These are phyloP conservation scores for Rhinichthys klamathensis DNA, from an alignment of 2,113 vertebrate species.

Conservation along the genomic window DNA sequence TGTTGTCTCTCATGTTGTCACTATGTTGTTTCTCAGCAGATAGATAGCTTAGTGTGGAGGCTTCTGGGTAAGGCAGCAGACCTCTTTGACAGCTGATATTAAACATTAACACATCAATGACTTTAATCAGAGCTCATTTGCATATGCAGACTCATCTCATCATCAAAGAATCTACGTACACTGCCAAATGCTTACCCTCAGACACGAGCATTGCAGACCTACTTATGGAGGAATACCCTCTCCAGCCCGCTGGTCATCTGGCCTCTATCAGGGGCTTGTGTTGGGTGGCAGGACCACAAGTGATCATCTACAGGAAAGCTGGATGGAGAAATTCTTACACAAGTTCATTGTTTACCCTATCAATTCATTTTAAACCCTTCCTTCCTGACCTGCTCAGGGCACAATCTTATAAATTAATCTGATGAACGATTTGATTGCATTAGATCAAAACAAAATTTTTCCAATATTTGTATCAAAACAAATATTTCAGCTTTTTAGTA, in stretches of 20 bases:
- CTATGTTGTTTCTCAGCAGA: slow-evolving; percentile 64
- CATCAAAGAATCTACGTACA: slow-evolving; percentile 4
- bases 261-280: neutral
- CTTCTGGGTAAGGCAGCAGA: neutral
- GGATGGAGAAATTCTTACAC: neutral
- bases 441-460: neutral
- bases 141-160: slow-evolving; percentile 61
- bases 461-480: too few relatives aligned
- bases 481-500: too few relatives aligned
- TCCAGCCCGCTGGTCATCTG: too few relatives aligned
- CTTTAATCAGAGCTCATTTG: slow-evolving; percentile 69
- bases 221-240: neutral
- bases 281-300: too few relatives aligned
- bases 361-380: neutral
- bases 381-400: neutral
- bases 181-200: slow-evolving; percentile 7
- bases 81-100: slow-evolving; percentile 67
- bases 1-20: slow-evolving; percentile 62
- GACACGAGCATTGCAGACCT: neutral
- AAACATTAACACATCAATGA: slow-evolving; percentile 70
- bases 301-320: neutral
- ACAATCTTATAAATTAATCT: neutral
- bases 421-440: neutral
- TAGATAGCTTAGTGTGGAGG: slow-evolving; percentile 13
- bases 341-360: neutral